These are phyloP conservation scores for Macrophya alboannulata DNA, from an alignment of 2,888 invertebrate genomes.

Conservation along the genomic window DNA sequence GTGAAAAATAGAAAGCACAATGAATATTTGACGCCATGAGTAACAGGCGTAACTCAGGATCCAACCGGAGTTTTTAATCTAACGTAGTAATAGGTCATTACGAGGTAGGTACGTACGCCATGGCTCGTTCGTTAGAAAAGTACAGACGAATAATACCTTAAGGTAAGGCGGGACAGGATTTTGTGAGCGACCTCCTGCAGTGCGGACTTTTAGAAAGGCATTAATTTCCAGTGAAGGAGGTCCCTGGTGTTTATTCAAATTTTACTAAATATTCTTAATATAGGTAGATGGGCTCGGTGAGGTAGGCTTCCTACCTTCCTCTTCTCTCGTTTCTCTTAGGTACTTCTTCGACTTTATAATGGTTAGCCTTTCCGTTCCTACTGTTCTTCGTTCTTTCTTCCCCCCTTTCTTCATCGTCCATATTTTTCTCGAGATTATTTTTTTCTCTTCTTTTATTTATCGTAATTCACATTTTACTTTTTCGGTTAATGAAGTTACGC, in stretches of 20 bases:
- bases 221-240: slow-evolving; percentile 51
- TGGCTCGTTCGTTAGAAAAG: slow-evolving; percentile 49
- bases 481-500: slow-evolving; percentile 42
- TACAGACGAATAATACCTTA: slow-evolving; percentile 33
- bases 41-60: slow-evolving; percentile 42
- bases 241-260: slow-evolving; percentile 56
- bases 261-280: slow-evolving; percentile 55
- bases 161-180: slow-evolving; percentile 39
- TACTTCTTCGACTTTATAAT: slow-evolving; percentile 26
- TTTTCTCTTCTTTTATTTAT: slow-evolving; percentile 32
- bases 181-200: slow-evolving; percentile 53
- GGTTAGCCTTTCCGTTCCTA: neutral
- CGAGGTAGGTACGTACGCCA: slow-evolving; percentile 6
- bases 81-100: slow-evolving; percentile 54
- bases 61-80: slow-evolving; percentile 39
- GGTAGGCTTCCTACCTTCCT: slow-evolving; percentile 34
- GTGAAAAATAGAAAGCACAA: neutral
- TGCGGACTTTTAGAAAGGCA: slow-evolving; percentile 56
- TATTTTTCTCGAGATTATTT: neutral
- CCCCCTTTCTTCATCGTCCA: neutral
- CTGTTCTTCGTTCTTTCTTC: neutral
- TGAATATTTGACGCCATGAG: slow-evolving; percentile 4
- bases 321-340: neutral
- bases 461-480: slow-evolving; percentile 34
- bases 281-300: slow-evolving; percentile 37